Base-by-base conservation (phyloP, 2,797 vertebrate species). In the Falco cherrug region DNA sequence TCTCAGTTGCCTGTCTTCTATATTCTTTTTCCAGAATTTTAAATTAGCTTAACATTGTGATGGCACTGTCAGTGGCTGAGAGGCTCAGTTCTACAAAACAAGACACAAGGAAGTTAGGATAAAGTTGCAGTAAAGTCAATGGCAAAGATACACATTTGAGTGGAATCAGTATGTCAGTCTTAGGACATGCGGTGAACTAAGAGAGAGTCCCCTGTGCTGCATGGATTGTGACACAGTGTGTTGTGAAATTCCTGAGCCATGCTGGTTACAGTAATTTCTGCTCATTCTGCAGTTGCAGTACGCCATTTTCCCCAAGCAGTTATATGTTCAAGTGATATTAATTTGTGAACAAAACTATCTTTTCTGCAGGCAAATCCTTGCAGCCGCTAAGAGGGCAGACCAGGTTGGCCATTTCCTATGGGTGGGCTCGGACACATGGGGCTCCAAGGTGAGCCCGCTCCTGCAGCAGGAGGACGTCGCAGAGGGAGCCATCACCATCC, bases 401-500 rank as follows among this genome's bases (percentile, higher is more conserved):
- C 98, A 99, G 95, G 98, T 99, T 57, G 99, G 99, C 5, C 99
- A 99, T 96, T 99, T 99, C 97, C 98, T 99, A 3, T 99, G 99
- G 99, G 99, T 99, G 93, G 99, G 99, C 95, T 99, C 99, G 9
- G 99, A 99, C 98, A 99, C 98, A 59, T 99, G 99, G 99, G 99
- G 99, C 81, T 98, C 99, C 97, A 99, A 99, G 97, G 96, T 98
- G 87, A 98, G 98, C 92, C 98, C 99, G 0, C 96, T 99, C 70
- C 97, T 99, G 86, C 98, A 99, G 93, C 98, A 99, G 10, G 99
- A 99, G 96, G 99, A 99, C 2, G 98, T 99, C 10, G 99, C 99
- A 0, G 99, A 99, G 95, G 99, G 99, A 74, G 99, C 99, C 65
- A 98, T 99, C 97, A 99, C 99, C 75, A 99, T 99, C 89, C 98